These are phyloP conservation scores for Arenicola marina DNA, from an alignment of 2,888 invertebrate species.

Conservation along the genomic window DNA sequence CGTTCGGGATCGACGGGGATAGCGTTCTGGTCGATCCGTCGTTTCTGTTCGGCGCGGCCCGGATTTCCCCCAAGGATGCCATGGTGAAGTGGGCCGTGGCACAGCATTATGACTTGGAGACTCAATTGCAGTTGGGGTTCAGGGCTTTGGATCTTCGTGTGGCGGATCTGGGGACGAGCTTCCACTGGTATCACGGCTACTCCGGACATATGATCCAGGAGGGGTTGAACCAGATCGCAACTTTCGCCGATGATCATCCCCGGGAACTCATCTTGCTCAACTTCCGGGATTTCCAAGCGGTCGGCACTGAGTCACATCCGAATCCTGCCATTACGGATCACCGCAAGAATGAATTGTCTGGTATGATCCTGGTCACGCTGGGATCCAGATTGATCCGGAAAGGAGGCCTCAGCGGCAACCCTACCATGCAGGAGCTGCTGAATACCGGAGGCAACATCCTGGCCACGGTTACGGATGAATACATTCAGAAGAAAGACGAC, in stretches of 20 bases:
- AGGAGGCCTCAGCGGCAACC: neutral
- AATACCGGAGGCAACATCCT: slow-evolving; percentile 1
- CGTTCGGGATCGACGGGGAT: neutral
- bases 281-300: neutral
- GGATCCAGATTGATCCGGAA: neutral
- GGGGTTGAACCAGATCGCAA: slow-evolving; percentile 3
- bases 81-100: neutral
- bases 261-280: slow-evolving; percentile 1
- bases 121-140: neutral
- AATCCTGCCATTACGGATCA: neutral
- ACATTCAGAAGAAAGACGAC: neutral
- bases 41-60: neutral
- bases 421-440: slow-evolving; percentile 5
- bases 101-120: neutral
- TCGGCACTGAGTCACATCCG: neutral
- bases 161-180: neutral
- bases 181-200: neutral
- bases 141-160: neutral
- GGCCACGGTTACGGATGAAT: neutral
- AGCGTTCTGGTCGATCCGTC: neutral
- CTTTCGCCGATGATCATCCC: slow-evolving; percentile 1
- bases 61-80: neutral
- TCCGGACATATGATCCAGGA: slow-evolving; percentile 1
- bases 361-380: neutral
- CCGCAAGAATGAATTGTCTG: neutral